A percentile compares a stretch with the other conserved stretches of the same genome.
Evolutionary conservation across 2,113 vertebrate genomes (phyloP).

Genomic region (Morone chrysops): DNA sequence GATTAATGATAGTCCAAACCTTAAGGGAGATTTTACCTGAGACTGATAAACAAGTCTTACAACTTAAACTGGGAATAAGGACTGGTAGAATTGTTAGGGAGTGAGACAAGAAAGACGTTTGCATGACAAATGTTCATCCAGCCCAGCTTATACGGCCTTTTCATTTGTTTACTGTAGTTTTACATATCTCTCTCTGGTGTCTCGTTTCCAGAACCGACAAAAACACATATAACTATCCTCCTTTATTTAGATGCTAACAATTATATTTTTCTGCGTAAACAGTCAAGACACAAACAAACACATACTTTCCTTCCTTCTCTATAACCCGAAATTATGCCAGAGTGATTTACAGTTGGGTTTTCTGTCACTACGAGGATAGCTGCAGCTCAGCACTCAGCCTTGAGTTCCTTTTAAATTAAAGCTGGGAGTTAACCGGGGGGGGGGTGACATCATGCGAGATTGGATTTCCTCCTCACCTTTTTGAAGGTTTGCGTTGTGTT

Average conservation of each 20-base stretch:
- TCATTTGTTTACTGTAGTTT: slow-evolving; percentile 15
- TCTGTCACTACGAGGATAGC: slow-evolving; percentile 11
- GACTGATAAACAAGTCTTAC: slow-evolving; percentile 21
- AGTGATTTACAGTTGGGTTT: slow-evolving; percentile 67
- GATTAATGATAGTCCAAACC: slow-evolving; percentile 30
- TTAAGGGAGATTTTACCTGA: not conserved
- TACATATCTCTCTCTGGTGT: slow-evolving; percentile 26
- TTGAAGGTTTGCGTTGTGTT: slow-evolving; percentile 44
- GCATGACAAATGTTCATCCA: slow-evolving; percentile 3
- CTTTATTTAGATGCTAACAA: slow-evolving; percentile 35
- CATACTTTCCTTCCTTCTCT: slow-evolving; percentile 46
- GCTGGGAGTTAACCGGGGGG: slow-evolving; percentile 28
- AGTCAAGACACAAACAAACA: slow-evolving; percentile 58
- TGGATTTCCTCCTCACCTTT: slow-evolving; percentile 50
- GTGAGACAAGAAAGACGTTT: not conserved
- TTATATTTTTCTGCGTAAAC: slow-evolving; percentile 48
- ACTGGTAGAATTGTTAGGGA: not conserved
- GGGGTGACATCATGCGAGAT: slow-evolving; percentile 51
- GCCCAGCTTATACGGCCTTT: not conserved
- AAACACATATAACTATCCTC: slow-evolving; percentile 5
- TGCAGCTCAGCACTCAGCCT: not conserved
- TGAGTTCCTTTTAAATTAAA: slow-evolving; percentile 33
- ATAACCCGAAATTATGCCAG: slow-evolving; percentile 55
- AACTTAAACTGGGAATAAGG: not conserved
- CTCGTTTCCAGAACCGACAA: slow-evolving; percentile 37